These are phyloP conservation scores for Peromyscus attwateri DNA, from an alignment of 2,797 vertebrate genomes.

Conservation along the genomic window DNA sequence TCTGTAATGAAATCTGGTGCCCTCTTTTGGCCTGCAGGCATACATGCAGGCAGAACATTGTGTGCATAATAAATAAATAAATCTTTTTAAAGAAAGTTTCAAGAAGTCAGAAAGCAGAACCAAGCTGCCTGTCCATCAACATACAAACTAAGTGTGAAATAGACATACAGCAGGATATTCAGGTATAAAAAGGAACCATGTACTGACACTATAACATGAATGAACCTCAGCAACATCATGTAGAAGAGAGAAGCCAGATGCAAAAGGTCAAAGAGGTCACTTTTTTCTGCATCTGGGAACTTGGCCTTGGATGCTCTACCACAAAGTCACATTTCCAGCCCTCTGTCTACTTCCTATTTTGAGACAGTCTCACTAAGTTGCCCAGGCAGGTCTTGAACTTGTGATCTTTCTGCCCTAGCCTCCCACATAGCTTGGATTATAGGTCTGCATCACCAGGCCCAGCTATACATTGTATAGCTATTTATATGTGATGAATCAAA, in stretches of 20 bases:
- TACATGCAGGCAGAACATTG: no score
- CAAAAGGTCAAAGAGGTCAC: not conserved
- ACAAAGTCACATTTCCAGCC: not conserved
- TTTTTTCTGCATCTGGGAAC: not conserved
- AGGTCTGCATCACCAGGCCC: not conserved
- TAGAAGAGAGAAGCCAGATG: slow-evolving; percentile 14
- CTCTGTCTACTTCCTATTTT: not conserved
- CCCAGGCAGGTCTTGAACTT: not conserved
- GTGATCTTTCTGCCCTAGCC: not conserved
- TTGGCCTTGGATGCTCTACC: no score
- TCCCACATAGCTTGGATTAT: not conserved
- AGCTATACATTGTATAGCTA: not conserved
- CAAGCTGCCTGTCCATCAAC: not conserved
- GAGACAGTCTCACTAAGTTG: not conserved
- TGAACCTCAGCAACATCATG: not conserved
- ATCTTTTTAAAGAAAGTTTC: no score
- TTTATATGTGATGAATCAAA: not conserved
- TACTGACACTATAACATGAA: not conserved
- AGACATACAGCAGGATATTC: not conserved
- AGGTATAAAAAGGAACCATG: not conserved
- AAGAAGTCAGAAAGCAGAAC: not conserved
- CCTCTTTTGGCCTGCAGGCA: no score
- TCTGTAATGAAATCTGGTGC: no score
- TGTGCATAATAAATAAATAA: no score
- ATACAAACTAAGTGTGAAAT: not conserved